Evolutionary conservation across 2,113 vertebrate species (phyloP), one percentile per base, ranked within the genome.

Genomic region (Meriones unguiculatus): DNA sequence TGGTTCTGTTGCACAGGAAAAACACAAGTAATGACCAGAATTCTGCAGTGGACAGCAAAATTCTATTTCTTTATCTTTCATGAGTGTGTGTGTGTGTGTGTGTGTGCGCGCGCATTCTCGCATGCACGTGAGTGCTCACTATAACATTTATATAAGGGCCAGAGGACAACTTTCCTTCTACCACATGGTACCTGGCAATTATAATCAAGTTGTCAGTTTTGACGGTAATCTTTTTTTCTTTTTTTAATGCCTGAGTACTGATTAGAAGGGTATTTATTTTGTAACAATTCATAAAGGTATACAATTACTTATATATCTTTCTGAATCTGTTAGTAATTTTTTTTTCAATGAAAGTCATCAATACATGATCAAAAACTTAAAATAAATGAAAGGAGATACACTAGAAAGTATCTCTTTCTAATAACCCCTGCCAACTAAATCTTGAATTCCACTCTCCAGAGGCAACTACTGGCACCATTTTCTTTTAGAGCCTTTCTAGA

Each of bases 361-460:
- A 62, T 20, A 90, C 54, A 95, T 70, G 41, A 90, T 59, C 78
- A 64, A 78, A 95, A 95, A 69, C 46, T 90, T 67, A 81, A 97
- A 97, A 87, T 95, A 97, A 96, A 82, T 95, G 30, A 96, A 93
- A 75, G n/a, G 18, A 38, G 81, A 93, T 59, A 69, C 15, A 73
- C 10, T 0, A 8, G 89, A 93, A 10, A 62, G 67, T 46, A 52
- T 90, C 54, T 89, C 38, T 80, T 90, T 90, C 38, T 14, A 30
- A 88, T 14, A 30, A 88, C 7, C 24, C 20, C 13, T 86, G 28
- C 62, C 2, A 8, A 70, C 9, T 35, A 76, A 67, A 91, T 9
- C 93, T 15, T 28, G n/a, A 87, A 64, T 4, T 92, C 77, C 15
- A 85, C 52, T 94, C 77, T 87, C 85, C 46, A 91, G 20, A 85